phyloP scores from a whole-genome alignment of 2,113 vertebrate species.

The Notothenia rossii region DNA sequence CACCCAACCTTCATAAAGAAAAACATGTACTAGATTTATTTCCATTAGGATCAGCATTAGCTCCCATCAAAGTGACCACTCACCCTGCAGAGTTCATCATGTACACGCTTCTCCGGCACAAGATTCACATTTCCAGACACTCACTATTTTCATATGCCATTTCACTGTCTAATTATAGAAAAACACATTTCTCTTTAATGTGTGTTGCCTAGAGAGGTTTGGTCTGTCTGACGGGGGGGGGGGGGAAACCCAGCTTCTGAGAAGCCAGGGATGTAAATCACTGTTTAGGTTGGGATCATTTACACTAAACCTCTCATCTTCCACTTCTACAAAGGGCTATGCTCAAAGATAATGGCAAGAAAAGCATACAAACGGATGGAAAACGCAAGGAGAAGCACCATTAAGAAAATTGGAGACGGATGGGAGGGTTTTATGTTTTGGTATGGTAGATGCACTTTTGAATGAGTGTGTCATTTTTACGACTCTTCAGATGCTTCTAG shows the following conservation, averaged over 20 bases:
- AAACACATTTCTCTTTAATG: constrained; percentile 51
- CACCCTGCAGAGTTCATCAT: not conserved
- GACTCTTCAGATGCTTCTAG: not conserved
- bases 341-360: constrained; percentile 45
- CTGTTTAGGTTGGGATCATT: constrained; percentile 57
- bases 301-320: constrained; percentile 61
- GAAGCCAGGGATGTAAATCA: constrained; percentile 58
- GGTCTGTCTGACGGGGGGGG: not conserved
- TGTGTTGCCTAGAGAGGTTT: constrained; percentile 38
- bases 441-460: constrained; percentile 7
- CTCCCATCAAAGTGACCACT: constrained; percentile 34
- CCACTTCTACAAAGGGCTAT: constrained; percentile 33
- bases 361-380: constrained; percentile 17
- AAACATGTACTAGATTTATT: constrained; percentile 16
- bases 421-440: constrained; percentile 12
- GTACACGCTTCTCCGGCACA: not conserved
- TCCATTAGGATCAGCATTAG: constrained; percentile 39
- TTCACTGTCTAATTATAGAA: constrained; percentile 54
- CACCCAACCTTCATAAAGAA: no score
- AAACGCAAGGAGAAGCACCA: constrained; percentile 23
- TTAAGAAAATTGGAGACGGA: constrained; percentile 26
- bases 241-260: constrained; percentile 13
- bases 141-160: constrained; percentile 51
- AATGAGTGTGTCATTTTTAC: not conserved
- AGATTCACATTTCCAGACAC: constrained; percentile 20